Percentiles rank a stretch among this genome's conserved stretches.
Evolutionary conservation across 2,888 invertebrate genomes (phyloP).

Genomic region (Carabus problematicus): DNA sequence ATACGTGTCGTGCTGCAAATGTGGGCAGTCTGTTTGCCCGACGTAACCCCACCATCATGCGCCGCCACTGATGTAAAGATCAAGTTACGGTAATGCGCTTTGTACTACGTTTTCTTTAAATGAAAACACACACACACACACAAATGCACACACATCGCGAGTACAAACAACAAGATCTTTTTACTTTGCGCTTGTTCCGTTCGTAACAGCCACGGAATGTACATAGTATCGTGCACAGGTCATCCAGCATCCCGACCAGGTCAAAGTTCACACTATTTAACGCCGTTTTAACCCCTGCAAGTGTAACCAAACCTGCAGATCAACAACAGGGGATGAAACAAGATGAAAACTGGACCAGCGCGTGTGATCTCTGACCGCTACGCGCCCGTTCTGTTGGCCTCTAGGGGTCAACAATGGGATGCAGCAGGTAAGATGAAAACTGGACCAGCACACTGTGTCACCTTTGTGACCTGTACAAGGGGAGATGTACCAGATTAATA

Average conservation of each 20-base stretch:
- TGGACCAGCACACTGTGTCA: slow-evolving; percentile 1
- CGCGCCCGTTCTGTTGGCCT: background rate
- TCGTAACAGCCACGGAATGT: no score
- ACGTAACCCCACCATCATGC: no score
- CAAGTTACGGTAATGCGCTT: background rate
- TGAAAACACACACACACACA: background rate
- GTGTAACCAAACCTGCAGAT: no score
- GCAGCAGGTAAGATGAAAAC: background rate
- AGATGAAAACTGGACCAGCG: slow-evolving; percentile 37
- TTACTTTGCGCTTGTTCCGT: no score
- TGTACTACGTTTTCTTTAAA: background rate
- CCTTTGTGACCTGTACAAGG: slow-evolving; percentile 3
- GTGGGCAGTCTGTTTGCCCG: slow-evolving; percentile 8
- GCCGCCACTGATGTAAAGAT: background rate
- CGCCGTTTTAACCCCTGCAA: slow-evolving; percentile 13
- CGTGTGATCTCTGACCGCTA: slow-evolving; percentile 16
- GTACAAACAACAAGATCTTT: background rate
- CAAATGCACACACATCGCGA: no score
- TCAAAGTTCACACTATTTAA: background rate
- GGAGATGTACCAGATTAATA: background rate
- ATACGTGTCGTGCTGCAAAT: background rate
- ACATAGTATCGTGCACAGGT: no score
- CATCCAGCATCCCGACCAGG: no score
- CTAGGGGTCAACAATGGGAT: background rate
- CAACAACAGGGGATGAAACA: slow-evolving; percentile 15